phyloP scores from a whole-genome alignment of 2,888 invertebrate genomes.

The Theretra japonica region DNA sequence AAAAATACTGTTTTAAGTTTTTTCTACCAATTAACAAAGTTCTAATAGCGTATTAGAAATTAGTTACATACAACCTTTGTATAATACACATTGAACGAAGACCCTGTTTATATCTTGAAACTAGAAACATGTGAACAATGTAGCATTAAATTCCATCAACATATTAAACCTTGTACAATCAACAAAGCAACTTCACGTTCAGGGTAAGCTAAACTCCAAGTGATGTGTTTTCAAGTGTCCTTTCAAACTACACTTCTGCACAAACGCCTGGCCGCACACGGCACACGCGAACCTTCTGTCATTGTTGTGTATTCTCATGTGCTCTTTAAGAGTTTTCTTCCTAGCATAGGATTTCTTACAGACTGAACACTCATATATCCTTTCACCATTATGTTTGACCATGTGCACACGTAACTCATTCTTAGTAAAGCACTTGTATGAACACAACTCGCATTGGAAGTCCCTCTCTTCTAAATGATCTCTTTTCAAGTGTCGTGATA shows the following conservation, averaged over 20 bases:
- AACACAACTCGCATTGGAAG: conserved; percentile 45
- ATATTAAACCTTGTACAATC: too few relatives aligned
- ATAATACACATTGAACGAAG: too few relatives aligned
- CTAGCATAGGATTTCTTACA: conserved; percentile 74
- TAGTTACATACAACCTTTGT: too few relatives aligned
- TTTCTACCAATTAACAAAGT: too few relatives aligned
- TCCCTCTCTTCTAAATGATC: conserved; percentile 67
- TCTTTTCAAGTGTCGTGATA: conserved; percentile 69
- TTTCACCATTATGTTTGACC: conserved; percentile 67
- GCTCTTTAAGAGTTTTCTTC: conserved; percentile 69
- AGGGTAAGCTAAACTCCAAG: conserved; percentile 51
- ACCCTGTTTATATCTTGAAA: too few relatives aligned
- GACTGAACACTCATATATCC: conserved; percentile 66
- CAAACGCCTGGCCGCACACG: conserved; percentile 71
- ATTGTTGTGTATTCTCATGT: conserved; percentile 74
- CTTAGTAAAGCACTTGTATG: conserved; percentile 68
- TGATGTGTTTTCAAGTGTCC: conserved; percentile 72
- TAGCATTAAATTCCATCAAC: too few relatives aligned
- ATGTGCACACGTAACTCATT: conserved; percentile 67
- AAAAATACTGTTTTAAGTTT: too few relatives aligned
- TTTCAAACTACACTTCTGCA: conserved; percentile 74
- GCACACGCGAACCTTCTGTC: conserved; percentile 69
- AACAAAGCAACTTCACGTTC: not conserved
- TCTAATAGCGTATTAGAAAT: too few relatives aligned
- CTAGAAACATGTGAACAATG: too few relatives aligned